phyloP scores from a whole-genome alignment of 1,140 invertebrate genomes.

The Calephelis nemesis region DNA sequence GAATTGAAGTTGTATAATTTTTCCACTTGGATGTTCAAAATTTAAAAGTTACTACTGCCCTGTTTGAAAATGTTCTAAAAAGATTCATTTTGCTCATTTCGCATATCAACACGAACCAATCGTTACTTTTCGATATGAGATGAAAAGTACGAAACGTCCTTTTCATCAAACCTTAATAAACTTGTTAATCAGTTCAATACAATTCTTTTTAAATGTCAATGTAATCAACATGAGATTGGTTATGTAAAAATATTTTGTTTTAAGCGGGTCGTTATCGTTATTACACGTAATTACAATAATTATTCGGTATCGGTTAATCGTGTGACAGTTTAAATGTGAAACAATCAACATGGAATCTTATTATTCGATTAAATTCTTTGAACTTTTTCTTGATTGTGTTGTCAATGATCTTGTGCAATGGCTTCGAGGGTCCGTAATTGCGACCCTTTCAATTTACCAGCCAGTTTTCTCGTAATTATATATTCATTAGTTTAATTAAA shows the following conservation, averaged over 20 bases:
- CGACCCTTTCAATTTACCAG: background rate
- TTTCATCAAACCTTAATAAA: constrained; percentile 11
- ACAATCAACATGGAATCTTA: constrained; percentile 11
- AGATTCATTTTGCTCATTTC: too few relatives aligned
- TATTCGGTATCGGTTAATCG: constrained; percentile 6
- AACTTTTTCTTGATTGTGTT: constrained; percentile 13
- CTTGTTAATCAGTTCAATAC: constrained; percentile 11
- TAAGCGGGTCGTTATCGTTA: constrained; percentile 1
- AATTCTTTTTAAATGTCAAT: constrained; percentile 17
- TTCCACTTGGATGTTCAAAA: too few relatives aligned
- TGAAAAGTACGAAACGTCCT: background rate
- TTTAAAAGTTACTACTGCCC: too few relatives aligned
- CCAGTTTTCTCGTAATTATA: constrained; percentile 2
- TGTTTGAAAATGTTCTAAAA: too few relatives aligned
- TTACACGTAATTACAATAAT: constrained; percentile 18
- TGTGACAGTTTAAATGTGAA: constrained; percentile 9
- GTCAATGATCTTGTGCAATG: constrained; percentile 1
- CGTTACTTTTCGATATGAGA: background rate
- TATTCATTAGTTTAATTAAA: constrained; percentile 5
- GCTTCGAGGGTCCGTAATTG: background rate
- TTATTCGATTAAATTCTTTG: constrained; percentile 12
- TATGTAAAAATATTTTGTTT: constrained; percentile 14
- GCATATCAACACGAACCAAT: background rate
- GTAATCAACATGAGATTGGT: constrained; percentile 4
- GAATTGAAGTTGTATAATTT: too few relatives aligned